Percentiles rank a stretch among this genome's conserved stretches.
These are phyloP conservation scores for Montipora sp. DNA, from an alignment of 64 coral and sea anemone genomes.

Conservation along the genomic window DNA sequence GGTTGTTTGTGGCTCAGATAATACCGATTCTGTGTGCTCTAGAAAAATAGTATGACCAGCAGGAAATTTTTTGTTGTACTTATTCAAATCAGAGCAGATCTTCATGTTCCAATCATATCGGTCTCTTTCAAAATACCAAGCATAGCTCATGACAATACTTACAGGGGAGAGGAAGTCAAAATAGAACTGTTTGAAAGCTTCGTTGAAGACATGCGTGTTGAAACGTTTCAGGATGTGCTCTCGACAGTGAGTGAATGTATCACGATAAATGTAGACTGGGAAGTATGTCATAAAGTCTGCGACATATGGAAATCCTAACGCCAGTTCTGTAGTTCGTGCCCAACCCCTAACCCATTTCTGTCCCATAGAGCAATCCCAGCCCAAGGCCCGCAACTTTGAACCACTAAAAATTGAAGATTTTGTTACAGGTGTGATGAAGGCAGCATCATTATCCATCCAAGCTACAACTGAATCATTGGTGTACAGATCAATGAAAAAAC, in stretches of 20 bases:
- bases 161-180: constrained; percentile 19
- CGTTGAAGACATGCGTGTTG: constrained; percentile 50
- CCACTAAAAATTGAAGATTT: constrained; percentile 36
- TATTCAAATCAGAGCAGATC: constrained; percentile 18
- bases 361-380: not conserved
- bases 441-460: constrained; percentile 59
- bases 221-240: constrained; percentile 43
- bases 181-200: constrained; percentile 59
- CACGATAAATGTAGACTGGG: constrained; percentile 15
- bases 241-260: constrained; percentile 46
- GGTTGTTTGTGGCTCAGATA: constrained; percentile 48
- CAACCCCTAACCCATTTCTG: not conserved
- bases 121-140: constrained; percentile 66
- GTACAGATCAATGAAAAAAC: constrained; percentile 60
- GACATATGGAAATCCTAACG: constrained; percentile 42
- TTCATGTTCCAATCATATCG: constrained; percentile 61
- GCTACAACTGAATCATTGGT: constrained; percentile 56
- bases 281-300: constrained; percentile 26
- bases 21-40: constrained; percentile 7
- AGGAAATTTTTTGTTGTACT: constrained; percentile 51
- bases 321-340: constrained; percentile 28
- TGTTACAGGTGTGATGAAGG: constrained; percentile 42
- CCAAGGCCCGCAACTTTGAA: constrained; percentile 23
- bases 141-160: constrained; percentile 40
- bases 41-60: not conserved